Base-by-base conservation (phyloP, 2,797 vertebrate genomes). In the Pipistrellus nathusii region DNA sequence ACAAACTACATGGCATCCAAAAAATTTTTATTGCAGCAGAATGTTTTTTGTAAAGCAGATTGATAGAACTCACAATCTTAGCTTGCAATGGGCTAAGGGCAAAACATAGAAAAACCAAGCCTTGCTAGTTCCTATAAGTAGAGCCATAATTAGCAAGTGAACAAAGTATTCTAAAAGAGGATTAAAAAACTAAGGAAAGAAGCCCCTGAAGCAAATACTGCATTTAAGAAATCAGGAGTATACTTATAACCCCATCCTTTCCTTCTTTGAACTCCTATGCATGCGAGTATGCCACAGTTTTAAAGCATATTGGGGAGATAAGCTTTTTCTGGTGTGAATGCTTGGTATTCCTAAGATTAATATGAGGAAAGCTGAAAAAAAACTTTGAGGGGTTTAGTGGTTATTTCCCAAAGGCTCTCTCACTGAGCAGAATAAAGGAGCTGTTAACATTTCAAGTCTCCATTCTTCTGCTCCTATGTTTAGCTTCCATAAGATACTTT, bases 31-130 rank as follows among this genome's bases (percentile, higher is more conserved):
- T 3, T 94, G 38, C 57, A 64, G 18, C 44, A 86, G 3, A 89
- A 75, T 73, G 81, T 48, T 59, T 59, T 88, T 90, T 88, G 14
- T 62, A 78, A 91, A 90, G 48, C 23, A 32, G 51, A 78, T 35
- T 25, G 41, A 87, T 0, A 89, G 44, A 92, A 94, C 90, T 87
- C 53, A 81, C 6, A 92, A 89, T 66, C 44, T 18, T 87, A 89
- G 62, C 14, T 38, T 94, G 27, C 12, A 72, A 25, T 82, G 48
- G 32, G 32, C 77, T 94, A 96, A 89, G 48, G 87, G 53, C 46
- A 76, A 80, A 89, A 78, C 2, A 96, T n/a, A 94, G 21, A 32
- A 76, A 81, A 94, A 20, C 32, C 90, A 88, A 81, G 46, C n/a
- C 18, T 94, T 57, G 46, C 55, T 14, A 85, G 5, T 87, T 51